Conservation (phyloP, 2,888 invertebrate genomes). For the Chorisops tibialis region DNA sequence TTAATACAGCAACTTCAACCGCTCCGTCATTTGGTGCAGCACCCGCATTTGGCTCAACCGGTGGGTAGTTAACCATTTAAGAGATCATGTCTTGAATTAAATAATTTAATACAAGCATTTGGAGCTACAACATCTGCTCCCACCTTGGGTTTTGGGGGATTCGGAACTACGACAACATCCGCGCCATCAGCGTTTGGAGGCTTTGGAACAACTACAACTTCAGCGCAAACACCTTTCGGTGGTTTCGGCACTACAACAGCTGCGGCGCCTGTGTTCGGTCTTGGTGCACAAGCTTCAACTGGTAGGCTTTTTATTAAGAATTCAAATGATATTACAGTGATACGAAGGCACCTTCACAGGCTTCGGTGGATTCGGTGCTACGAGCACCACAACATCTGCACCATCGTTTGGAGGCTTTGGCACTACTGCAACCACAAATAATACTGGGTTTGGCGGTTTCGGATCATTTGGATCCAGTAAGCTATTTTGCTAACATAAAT, state of each 20-base stretch:
- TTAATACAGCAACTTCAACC: slow-evolving; percentile 41
- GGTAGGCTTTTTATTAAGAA: slow-evolving; percentile 11
- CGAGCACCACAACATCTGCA: slow-evolving; percentile 48
- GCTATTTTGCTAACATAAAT: not conserved
- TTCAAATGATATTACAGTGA: not conserved
- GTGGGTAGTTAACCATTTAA: not conserved
- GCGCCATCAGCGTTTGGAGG: slow-evolving; percentile 40
- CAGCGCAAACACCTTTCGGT: slow-evolving; percentile 38
- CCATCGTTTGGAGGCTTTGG: slow-evolving; percentile 54
- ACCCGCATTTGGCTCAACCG: slow-evolving; percentile 37
- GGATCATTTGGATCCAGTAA: slow-evolving; percentile 38
- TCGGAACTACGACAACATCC: slow-evolving; percentile 37
- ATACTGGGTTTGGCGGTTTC: slow-evolving; percentile 43
- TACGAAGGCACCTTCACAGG: slow-evolving; percentile 26
- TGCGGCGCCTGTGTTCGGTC: slow-evolving; percentile 5
- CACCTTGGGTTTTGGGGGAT: slow-evolving; percentile 41
- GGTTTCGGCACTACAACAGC: slow-evolving; percentile 43
- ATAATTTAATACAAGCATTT: slow-evolving; percentile 35
- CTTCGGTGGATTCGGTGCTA: slow-evolving; percentile 46
- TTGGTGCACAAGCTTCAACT: slow-evolving; percentile 3
- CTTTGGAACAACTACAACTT: slow-evolving; percentile 23
- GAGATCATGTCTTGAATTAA: slow-evolving; percentile 26
- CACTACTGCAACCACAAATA: slow-evolving; percentile 38
- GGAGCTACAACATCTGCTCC: slow-evolving; percentile 41
- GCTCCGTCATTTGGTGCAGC: slow-evolving; percentile 35